Percentiles rank a stretch among this genome's conserved stretches.
Conservation (phyloP, 2,888 invertebrate species). For the Caenorhabditis sp. region DNA sequence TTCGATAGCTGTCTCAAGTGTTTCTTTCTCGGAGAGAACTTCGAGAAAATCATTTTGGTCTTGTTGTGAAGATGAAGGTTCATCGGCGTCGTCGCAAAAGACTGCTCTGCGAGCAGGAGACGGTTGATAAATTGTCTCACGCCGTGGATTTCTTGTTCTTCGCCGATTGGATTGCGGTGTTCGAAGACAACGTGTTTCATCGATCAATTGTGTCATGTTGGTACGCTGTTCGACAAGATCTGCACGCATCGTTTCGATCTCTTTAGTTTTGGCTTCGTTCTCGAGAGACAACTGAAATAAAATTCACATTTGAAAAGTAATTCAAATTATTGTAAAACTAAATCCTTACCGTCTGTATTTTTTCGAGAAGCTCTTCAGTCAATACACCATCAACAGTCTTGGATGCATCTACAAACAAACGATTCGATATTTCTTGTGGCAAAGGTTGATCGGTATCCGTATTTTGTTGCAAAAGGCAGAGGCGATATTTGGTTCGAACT, state of each 20-base stretch:
- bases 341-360: not conserved
- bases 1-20: not conserved
- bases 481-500: conserved; percentile 16
- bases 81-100: not conserved
- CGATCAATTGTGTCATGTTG: conserved; percentile 4
- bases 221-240: not conserved
- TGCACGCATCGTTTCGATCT: conserved; percentile 8
- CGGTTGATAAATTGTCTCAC: conserved; percentile 25
- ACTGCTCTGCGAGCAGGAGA: conserved; percentile 7
- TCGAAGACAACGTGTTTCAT: conserved; percentile 6
- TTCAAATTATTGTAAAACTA: not conserved
- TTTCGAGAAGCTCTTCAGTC: not conserved
- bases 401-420: not conserved
- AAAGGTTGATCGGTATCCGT: not conserved
- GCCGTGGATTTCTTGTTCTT: conserved; percentile 14
- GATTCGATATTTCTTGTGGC: not conserved
- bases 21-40: no score
- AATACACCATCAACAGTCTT: not conserved
- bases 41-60: not conserved
- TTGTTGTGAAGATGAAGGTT: not conserved
- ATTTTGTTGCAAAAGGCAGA: conserved; percentile 6
- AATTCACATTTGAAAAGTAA: not conserved
- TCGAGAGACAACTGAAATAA: conserved; percentile 22
- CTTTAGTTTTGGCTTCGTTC: conserved; percentile 6
- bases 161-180: conserved; percentile 16